Evolutionary conservation across 2,797 vertebrate species (phyloP), one percentile per base, ranked within the genome.

Genomic region (Vespertilio murinus): DNA sequence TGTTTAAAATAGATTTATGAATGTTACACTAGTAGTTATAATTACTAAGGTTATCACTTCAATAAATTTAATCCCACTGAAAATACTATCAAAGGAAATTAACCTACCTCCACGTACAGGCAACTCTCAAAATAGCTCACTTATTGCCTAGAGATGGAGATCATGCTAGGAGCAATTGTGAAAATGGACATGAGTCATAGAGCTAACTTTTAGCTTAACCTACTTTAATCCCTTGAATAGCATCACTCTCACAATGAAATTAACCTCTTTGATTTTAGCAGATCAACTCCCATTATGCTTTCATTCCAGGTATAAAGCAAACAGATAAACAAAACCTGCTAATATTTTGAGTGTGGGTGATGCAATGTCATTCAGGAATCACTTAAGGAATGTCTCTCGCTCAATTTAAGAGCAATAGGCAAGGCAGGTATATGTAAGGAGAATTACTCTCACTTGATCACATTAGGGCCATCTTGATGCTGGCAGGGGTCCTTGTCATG

Each of bases 1-100:
- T 67, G 65, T 92, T 94, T 95, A 86, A 96, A 94, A 88, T 81
- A 96, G 77, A 90, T 93, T 96, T 83, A 95, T 88, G 85, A 89
- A 81, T 96, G 75, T 70, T 88, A 94, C 33, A 45, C 64, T 47
- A 80, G 56, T 74, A 84, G 54, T 59, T 96, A 52, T 86, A 71
- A 67, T 90, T 94, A 75, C 85, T 45, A 95, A 97, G 80, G 77
- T 79, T 96, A 49, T 91, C 95, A 92, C 88, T 93, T 93, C 38
- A 91, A 71, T 75, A 93, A 33, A 67, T 96, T 97, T 42, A 69
- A 83, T 64, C 18, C n/a, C 91, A 88, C 78, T 96, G 81, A 70
- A 89, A 96, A 94, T 90, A 47, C 69, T 87, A 93, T 82, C 20
- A 38, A 69, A 77, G 95, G 74, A 95, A 96, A 93, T 54, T 61